Base-by-base conservation (phyloP, 2,113 vertebrate species). In the Syngnathus scovelli region DNA sequence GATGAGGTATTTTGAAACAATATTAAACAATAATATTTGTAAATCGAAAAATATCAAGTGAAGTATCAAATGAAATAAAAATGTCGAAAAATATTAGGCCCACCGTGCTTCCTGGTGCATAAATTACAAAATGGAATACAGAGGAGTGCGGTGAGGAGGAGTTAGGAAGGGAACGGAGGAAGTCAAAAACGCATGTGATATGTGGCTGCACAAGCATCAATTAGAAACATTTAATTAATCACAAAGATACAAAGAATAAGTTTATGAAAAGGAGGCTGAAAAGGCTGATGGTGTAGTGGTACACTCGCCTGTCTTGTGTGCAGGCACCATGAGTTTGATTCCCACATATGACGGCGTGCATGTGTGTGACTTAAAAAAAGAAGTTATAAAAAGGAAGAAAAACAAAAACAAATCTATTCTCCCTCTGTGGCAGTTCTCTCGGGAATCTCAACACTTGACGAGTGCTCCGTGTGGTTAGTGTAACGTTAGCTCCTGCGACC, bases 401-500 rank as follows among this genome's bases (percentile, higher is more conserved):
- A 64, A 16, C 1, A 16, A 39, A 62, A 41, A 44, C n/a, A 43
- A 64, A 21, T 11, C 12, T 10, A 13, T 15, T 18, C 43, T 33
- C 0, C 21, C 5, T 7, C 61, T 16, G 61, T 43, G 61, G 23
- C 21, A 64, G 7, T 23, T 48, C 63, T 64, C 46, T 15, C 9
- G 46, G 39, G 46, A 46, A 37, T 33, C 43, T 7, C 1, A 49
- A 44, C 21, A 64, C 63, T 65, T 37, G 48, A 54, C 6, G 46
- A 66, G 11, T 18, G 3, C 27, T 19, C n/a, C 18, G 37, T 18
- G 49, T 39, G 64, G n/a, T 66, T 38, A 49, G 21, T 54, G 64
- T 66, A 51, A 66, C 11, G 46, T 64, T 49, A 65, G 63, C 33
- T n/a, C 33, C 33, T 5, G 33, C 49, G 49, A 54, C 64, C 64